Evolutionary conservation across 2,888 invertebrate species (phyloP).

Genomic region (Acanthosoma haemorrhoidale): DNA sequence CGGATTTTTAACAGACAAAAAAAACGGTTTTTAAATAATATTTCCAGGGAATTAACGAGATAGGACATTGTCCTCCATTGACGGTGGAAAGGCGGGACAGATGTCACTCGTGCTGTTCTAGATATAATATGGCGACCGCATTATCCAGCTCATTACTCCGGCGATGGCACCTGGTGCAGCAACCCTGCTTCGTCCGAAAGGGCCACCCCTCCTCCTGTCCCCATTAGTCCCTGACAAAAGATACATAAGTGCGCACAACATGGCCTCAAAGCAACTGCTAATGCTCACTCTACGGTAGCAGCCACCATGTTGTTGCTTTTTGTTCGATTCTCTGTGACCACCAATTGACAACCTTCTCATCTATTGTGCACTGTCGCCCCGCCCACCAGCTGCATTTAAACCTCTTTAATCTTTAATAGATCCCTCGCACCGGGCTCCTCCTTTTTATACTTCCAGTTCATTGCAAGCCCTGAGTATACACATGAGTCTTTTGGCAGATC

Average conservation of each 20-base stretch:
- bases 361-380: neutral
- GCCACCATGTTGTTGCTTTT: neutral
- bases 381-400: neutral
- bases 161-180: constrained; percentile 5
- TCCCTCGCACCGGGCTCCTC: too few relatives aligned
- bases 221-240: constrained; percentile 19
- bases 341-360: neutral
- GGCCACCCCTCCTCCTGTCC: neutral
- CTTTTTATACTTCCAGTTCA: too few relatives aligned
- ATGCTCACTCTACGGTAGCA: neutral
- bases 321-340: constrained; percentile 1
- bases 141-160: neutral
- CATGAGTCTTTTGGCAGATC: too few relatives aligned
- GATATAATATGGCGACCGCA: neutral
- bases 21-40: neutral
- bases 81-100: constrained; percentile 2
- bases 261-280: constrained; percentile 20
- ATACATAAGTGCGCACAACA: constrained; percentile 24
- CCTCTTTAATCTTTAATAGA: too few relatives aligned
- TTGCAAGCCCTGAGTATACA: too few relatives aligned
- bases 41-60: constrained; percentile 6
- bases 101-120: neutral
- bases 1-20: neutral
- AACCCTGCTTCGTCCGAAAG: neutral
- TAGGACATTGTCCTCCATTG: neutral